A percentile compares a stretch with the other conserved stretches of the same genome.
Conservation (phyloP, 2,797 vertebrate species). For the Poeciliopsis infans region DNA sequence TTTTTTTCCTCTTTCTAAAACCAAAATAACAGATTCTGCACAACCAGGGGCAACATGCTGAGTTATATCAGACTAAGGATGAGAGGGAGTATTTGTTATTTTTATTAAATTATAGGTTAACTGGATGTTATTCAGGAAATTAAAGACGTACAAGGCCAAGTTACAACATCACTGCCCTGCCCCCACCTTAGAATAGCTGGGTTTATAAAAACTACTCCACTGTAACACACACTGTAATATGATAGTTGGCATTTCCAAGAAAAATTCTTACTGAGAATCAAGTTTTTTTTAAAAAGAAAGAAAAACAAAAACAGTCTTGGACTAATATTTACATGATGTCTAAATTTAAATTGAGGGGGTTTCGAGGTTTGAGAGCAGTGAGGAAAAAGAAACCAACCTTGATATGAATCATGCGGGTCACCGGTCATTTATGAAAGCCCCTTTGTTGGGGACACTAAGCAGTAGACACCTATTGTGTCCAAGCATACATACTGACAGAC, state of each 20-base stretch:
- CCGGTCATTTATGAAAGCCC: constrained; percentile 74
- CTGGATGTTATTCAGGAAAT: constrained; percentile 28
- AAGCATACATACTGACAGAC: constrained; percentile 67
- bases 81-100: constrained; percentile 9
- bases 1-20: constrained; percentile 9
- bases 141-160: constrained; percentile 11
- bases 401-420: constrained; percentile 77
- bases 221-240: constrained; percentile 5
- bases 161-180: constrained; percentile 13
- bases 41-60: neutral
- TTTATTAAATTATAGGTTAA: constrained; percentile 27
- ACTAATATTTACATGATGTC: constrained; percentile 7
- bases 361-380: constrained; percentile 36
- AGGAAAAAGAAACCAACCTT: constrained; percentile 55
- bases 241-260: constrained; percentile 1
- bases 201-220: constrained; percentile 8
- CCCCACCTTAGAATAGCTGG: constrained; percentile 8
- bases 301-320: neutral
- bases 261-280: constrained; percentile 2
- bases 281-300: neutral
- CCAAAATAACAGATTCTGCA: neutral
- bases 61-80: neutral
- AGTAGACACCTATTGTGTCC: constrained; percentile 80
- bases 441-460: constrained; percentile 77
- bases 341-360: constrained; percentile 26